These are phyloP conservation scores for Philaenus spumarius DNA, from an alignment of 1,140 invertebrate species.

Conservation along the genomic window DNA sequence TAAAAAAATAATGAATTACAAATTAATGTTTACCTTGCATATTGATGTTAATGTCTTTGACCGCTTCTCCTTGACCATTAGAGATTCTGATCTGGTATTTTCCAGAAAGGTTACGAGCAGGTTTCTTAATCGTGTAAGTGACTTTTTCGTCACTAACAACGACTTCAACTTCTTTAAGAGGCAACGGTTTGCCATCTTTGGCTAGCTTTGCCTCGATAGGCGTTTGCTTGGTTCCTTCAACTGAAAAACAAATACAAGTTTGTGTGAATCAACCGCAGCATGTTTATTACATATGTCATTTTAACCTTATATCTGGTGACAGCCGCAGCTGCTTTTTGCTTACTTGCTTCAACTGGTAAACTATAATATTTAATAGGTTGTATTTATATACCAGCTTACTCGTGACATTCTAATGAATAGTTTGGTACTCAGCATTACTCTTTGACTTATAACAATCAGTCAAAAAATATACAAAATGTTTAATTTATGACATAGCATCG, in stretches of 20 bases:
- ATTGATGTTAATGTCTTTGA: conserved; percentile 72
- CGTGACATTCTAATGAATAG: no score
- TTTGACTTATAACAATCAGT: no score
- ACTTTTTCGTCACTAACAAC: conserved; percentile 83
- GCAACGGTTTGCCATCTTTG: conserved; percentile 80
- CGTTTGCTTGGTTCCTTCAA: conserved; percentile 77
- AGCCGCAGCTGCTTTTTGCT: no score
- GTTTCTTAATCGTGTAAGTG: conserved; percentile 85
- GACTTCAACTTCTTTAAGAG: conserved; percentile 83
- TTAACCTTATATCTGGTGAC: no score
- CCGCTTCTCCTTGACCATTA: conserved; percentile 82
- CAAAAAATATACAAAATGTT: no score
- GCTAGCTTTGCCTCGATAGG: conserved; percentile 81
- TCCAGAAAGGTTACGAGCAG: conserved; percentile 68
- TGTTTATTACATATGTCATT: no score
- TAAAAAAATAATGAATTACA: background rate
- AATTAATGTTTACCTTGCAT: conserved; percentile 60
- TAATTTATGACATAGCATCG: no score
- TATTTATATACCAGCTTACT: no score
- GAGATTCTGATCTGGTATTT: conserved; percentile 79
- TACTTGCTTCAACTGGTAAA: no score
- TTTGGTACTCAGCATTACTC: no score
- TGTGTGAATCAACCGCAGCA: no score
- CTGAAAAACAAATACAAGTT: conserved; percentile 53
- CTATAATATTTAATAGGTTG: no score